Base-by-base conservation (phyloP, 2,797 vertebrate genomes). In the Myotis planiceps region DNA sequence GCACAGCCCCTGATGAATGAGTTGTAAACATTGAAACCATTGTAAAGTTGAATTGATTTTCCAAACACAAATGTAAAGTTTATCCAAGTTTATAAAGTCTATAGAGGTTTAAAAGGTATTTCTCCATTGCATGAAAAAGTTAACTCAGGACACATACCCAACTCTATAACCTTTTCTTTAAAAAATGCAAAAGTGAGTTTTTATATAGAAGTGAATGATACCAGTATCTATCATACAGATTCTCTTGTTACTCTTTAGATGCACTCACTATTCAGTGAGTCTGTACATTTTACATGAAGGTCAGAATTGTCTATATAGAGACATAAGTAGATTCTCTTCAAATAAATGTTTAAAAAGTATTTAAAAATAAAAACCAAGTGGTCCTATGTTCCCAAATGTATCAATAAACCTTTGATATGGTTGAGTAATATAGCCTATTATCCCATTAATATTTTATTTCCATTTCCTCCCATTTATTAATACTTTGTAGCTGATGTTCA, bases 311-410 rank as follows among this genome's bases (percentile, higher is more conserved):
- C 16, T 21, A 69, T 5, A 66, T 49, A 21, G 55, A 58, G 63
- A 71, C 65, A 83, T 68, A 93, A 66, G 32, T 71, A 3, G 6
- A 81, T 82, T 21, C 29, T 25, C 25, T 88, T 90, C 55, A 88
- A 76, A 32, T n/a, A 76, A 95, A 71, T 65, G 21, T 55, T 81
- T 78, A 72, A 92, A 84, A 92, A 89, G 71, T 47, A 68, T 76
- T 76, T 83, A 92, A 84, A 94, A 89, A 71, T 42, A 74, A 83
- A 93, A 81, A 55, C 32, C 14, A 90, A 76, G 37, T 90, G 16
- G 8, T 51, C 29, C 3, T 74, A 71, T 0, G 2, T 83, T 96
- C n/a, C 13, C 78, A 75, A 78, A 78, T 71, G 23, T 79, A 51
- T 76, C 63, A 88, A 25, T 7, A 71, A 87, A 32, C 16, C 12